phyloP scores from a whole-genome alignment of 2,113 vertebrate genomes.

The Mionectes macconnelli region DNA sequence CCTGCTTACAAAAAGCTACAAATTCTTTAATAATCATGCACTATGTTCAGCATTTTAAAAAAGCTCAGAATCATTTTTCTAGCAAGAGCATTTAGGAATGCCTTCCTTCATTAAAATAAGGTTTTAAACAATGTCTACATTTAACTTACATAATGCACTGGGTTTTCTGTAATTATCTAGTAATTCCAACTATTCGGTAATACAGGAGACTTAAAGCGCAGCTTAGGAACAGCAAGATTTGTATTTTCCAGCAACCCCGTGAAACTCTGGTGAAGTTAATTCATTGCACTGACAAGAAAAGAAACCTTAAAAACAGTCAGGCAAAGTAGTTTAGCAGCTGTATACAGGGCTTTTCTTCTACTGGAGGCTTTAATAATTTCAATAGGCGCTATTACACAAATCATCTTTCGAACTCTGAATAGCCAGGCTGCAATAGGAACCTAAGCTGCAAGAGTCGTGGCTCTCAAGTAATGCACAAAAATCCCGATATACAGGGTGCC shows the following conservation, averaged over 20 bases:
- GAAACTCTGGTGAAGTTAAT: slow-evolving; percentile 8
- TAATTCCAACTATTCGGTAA: slow-evolving; percentile 42
- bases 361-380: not conserved
- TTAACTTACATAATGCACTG: slow-evolving; percentile 26
- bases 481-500: not conserved
- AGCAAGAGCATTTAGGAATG: not conserved
- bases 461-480: not conserved
- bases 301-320: not conserved
- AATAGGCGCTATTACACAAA: not conserved
- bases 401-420: not conserved
- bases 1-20: not conserved
- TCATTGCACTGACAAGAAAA: not conserved
- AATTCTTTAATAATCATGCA: not conserved
- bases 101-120: not conserved
- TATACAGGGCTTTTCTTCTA: not conserved
- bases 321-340: not conserved
- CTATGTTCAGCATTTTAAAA: not conserved
- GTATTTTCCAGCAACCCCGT: not conserved
- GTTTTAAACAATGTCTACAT: slow-evolving; percentile 21
- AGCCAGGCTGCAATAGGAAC: not conserved
- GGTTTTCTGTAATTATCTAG: slow-evolving; percentile 22
- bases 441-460: not conserved
- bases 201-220: not conserved
- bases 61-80: not conserved
- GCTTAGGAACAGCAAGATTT: slow-evolving; percentile 17